These are phyloP conservation scores for Odontomachus brunneus DNA, from an alignment of 1,140 invertebrate species.

Conservation along the genomic window DNA sequence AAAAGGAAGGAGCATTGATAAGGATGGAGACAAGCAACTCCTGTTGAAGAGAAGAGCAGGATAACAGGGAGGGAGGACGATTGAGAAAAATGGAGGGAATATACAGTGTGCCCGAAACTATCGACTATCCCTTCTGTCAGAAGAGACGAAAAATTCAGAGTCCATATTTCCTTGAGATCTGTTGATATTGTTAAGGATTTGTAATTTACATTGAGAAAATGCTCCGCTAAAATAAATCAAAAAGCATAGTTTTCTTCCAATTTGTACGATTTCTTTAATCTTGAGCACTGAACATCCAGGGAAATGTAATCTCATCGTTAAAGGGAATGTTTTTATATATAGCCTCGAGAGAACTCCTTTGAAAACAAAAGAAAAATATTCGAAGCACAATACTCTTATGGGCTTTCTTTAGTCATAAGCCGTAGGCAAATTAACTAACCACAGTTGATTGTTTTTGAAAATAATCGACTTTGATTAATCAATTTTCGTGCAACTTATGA, in stretches of 20 bases:
- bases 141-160: background rate
- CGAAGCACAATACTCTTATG: too few species aligned
- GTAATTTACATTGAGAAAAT: background rate
- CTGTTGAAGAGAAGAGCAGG: background rate
- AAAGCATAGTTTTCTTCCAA: background rate
- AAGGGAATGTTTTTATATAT: too few species aligned
- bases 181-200: background rate
- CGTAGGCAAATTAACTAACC: too few species aligned
- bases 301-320: too few species aligned
- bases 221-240: background rate
- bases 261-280: background rate
- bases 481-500: too few species aligned
- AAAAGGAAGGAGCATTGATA: slow-evolving; percentile 25
- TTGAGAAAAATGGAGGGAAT: background rate
- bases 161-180: background rate
- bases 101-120: slow-evolving; percentile 1
- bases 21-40: background rate
- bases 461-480: too few species aligned
- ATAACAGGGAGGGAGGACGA: background rate
- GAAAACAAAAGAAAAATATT: too few species aligned
- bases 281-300: too few species aligned
- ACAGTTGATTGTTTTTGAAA: too few species aligned
- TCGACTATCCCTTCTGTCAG: background rate
- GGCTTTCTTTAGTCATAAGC: too few species aligned
- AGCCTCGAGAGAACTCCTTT: too few species aligned